Conservation (phyloP, 2,113 vertebrate genomes). For the Elanus axillaris region DNA sequence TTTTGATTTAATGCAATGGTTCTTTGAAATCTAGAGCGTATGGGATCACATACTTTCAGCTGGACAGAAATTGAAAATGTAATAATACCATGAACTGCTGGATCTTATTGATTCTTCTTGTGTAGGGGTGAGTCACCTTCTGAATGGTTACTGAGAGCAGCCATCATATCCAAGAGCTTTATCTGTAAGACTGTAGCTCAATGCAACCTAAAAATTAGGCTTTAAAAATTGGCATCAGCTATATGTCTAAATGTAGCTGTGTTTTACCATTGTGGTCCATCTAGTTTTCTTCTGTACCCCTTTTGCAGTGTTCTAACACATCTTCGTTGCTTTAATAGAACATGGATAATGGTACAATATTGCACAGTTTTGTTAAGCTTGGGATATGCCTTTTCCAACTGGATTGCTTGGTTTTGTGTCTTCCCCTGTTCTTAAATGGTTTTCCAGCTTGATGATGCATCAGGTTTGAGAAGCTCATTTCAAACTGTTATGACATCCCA, state of each 20-base stretch:
- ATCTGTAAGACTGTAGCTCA: not conserved
- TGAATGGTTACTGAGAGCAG: not conserved
- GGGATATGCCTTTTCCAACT: not conserved
- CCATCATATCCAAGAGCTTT: not conserved
- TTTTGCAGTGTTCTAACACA: not conserved
- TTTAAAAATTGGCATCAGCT: not conserved
- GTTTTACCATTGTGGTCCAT: not conserved
- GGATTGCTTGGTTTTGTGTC: not conserved
- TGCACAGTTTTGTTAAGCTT: not conserved
- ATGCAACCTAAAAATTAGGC: not conserved
- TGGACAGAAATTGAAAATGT: constrained; percentile 32
- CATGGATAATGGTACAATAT: not conserved
- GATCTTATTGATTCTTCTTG: not conserved
- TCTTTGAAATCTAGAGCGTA: constrained; percentile 22
- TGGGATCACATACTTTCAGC: not conserved
- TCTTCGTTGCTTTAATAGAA: not conserved
- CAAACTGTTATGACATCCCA: not conserved
- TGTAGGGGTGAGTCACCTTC: not conserved
- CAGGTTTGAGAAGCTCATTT: not conserved
- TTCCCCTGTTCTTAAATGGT: not conserved
- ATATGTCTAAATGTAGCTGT: not conserved
- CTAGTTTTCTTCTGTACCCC: not conserved
- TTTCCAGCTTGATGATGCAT: not conserved
- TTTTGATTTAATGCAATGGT: constrained; percentile 6
- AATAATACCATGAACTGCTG: constrained; percentile 25